A percentile compares a stretch with the other conserved stretches of the same genome.
Conservation (phyloP, 1,140 invertebrate species). For the Berghia stephanieae region DNA sequence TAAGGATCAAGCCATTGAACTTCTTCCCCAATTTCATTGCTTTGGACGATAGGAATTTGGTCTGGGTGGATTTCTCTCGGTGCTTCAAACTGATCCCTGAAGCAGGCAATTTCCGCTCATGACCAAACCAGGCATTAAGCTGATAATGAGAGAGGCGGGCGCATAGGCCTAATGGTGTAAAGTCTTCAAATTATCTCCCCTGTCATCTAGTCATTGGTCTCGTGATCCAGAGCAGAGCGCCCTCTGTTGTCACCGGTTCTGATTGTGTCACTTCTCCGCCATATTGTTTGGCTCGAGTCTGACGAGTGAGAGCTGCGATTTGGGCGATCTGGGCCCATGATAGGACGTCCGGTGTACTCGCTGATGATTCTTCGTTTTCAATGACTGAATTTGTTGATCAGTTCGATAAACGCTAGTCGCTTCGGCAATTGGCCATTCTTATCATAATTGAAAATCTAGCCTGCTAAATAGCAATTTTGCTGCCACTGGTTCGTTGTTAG, state of each 20-base stretch:
- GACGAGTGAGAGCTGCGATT: not conserved
- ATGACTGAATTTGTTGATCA: slow-evolving; percentile 32
- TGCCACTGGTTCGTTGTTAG: too few species aligned
- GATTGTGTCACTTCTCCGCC: slow-evolving; percentile 20
- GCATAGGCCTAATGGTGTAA: slow-evolving; percentile 19
- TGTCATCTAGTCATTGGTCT: slow-evolving; percentile 19
- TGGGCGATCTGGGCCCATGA: slow-evolving; percentile 1
- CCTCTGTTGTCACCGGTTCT: not conserved
- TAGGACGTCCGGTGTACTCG: not conserved
- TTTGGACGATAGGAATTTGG: too few species aligned
- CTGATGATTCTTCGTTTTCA: slow-evolving; percentile 23
- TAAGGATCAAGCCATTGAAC: too few species aligned
- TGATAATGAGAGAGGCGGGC: slow-evolving; percentile 7
- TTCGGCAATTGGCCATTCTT: slow-evolving; percentile 1
- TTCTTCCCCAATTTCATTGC: too few species aligned
- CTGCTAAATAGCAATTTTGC: slow-evolving; percentile 27
- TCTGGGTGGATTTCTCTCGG: too few species aligned
- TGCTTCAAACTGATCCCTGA: too few species aligned
- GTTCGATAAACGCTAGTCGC: not conserved
- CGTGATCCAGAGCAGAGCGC: slow-evolving; percentile 5
- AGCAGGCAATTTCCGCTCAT: too few species aligned
- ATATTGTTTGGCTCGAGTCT: slow-evolving; percentile 19
- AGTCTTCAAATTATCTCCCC: slow-evolving; percentile 22
- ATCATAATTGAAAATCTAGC: slow-evolving; percentile 25
- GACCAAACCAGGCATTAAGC: slow-evolving; percentile 28